A percentile compares a stretch with the other conserved stretches of the same genome.
These are phyloP conservation scores for Xerus rutilus DNA, from an alignment of 2,797 vertebrate genomes.

Conservation along the genomic window DNA sequence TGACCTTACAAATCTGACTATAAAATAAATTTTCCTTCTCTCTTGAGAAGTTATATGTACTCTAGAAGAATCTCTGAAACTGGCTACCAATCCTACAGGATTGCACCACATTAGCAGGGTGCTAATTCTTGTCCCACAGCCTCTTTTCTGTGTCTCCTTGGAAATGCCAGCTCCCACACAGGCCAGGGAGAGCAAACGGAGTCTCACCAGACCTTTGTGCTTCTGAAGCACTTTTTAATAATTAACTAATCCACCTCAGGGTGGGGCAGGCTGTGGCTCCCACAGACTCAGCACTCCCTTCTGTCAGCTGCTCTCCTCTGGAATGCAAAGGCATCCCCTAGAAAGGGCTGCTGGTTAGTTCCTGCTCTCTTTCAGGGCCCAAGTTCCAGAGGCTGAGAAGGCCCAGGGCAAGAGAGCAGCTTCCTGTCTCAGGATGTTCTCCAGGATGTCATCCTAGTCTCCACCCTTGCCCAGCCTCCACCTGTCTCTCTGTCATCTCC, in stretches of 20 bases:
- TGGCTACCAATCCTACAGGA: background rate
- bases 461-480: too few species aligned
- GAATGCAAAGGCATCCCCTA: slow-evolving; percentile 34
- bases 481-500: background rate
- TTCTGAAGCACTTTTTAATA: slow-evolving; percentile 69
- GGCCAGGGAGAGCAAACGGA: background rate
- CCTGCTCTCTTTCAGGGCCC: background rate
- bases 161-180: slow-evolving; percentile 62
- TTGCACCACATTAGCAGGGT: background rate
- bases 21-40: background rate
- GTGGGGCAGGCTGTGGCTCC: background rate
- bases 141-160: background rate
- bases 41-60: background rate
- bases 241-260: slow-evolving; percentile 65
- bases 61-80: background rate
- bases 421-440: background rate
- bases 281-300: background rate
- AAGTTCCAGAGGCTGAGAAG: background rate
- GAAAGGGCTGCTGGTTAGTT: background rate
- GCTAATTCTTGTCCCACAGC: background rate
- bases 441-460: background rate
- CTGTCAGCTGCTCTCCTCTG: slow-evolving; percentile 22
- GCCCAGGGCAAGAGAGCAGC: background rate
- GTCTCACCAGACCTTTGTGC: slow-evolving; percentile 62
- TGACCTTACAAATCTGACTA: background rate